Evolutionary conservation across 2,888 invertebrate species (phyloP).

Genomic region (Synergus itoensis): DNA sequence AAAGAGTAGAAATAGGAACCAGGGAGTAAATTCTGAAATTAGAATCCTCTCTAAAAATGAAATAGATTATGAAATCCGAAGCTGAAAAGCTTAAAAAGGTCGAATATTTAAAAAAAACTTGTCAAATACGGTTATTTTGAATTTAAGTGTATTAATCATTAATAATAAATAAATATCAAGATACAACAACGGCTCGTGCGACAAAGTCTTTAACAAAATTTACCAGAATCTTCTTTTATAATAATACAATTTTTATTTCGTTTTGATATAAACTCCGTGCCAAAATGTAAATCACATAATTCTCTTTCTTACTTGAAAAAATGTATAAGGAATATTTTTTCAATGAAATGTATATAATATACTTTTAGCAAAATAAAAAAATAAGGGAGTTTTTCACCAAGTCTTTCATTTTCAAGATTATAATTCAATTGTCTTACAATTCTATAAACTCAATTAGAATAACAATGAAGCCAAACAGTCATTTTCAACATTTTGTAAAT

Average conservation of each 20-base stretch:
- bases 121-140: conserved; percentile 20
- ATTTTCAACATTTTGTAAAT: too few relatives aligned
- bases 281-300: neutral
- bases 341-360: neutral
- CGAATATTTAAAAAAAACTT: conserved; percentile 60
- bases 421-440: neutral
- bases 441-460: neutral
- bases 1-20: neutral
- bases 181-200: neutral
- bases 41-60: neutral
- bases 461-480: too few relatives aligned
- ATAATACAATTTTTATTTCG: neutral
- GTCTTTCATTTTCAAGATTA: neutral
- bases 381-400: neutral
- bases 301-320: neutral
- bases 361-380: neutral
- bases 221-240: neutral
- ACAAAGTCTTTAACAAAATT: neutral
- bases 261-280: neutral
- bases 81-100: neutral
- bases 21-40: conserved; percentile 2
- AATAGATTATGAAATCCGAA: neutral
- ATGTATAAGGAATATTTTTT: neutral
- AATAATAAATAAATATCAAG: conserved; percentile 44
- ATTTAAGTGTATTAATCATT: conserved; percentile 42